These are phyloP conservation scores for Pseudoips prasinana DNA, from an alignment of 2,888 invertebrate genomes.

Conservation along the genomic window DNA sequence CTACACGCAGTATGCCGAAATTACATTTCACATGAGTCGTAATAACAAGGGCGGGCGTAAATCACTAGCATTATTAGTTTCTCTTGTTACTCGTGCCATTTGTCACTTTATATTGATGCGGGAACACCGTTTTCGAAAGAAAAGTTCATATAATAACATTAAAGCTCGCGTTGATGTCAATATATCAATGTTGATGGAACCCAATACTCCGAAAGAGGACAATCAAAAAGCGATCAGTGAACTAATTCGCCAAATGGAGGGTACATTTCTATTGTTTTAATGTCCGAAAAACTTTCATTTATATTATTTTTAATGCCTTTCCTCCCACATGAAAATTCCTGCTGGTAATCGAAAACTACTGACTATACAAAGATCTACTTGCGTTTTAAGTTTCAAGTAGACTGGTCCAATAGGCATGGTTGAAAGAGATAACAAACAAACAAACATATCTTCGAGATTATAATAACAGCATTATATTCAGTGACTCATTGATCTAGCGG, in stretches of 20 bases:
- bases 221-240: slow-evolving; percentile 14
- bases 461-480: no score
- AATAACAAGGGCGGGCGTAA: slow-evolving; percentile 81
- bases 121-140: slow-evolving; percentile 39
- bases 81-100: slow-evolving; percentile 71
- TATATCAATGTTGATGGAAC: slow-evolving; percentile 28
- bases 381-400: no score
- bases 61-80: slow-evolving; percentile 81
- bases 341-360: no score
- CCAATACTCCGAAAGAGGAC: slow-evolving; percentile 3
- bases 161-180: slow-evolving; percentile 20
- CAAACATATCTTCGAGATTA: no score
- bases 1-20: slow-evolving; percentile 75
- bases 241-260: slow-evolving; percentile 7
- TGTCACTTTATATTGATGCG: slow-evolving; percentile 71
- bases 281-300: no score
- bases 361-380: no score
- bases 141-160: slow-evolving; percentile 28
- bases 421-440: no score
- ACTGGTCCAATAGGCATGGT: no score
- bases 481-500: no score
- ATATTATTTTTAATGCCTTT: no score
- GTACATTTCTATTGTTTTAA: no score
- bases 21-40: slow-evolving; percentile 82
- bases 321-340: no score